A percentile compares a stretch with the other conserved stretches of the same genome.
phyloP scores from a whole-genome alignment of 2,888 invertebrate genomes.

The Brenthis ino region DNA sequence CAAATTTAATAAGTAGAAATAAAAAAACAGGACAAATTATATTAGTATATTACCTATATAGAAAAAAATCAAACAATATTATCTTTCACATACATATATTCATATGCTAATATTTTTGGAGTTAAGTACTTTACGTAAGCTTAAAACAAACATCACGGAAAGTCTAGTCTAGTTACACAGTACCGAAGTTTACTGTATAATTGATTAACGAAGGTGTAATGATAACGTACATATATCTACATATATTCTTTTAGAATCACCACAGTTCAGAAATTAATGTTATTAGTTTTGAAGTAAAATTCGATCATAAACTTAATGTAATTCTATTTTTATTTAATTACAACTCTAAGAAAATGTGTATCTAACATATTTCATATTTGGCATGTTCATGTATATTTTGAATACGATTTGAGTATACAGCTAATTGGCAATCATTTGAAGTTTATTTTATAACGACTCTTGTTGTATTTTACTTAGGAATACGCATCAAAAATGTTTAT shows the following conservation, averaged over 20 bases:
- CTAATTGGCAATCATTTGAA: slow-evolving; percentile 17
- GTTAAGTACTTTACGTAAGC: slow-evolving; percentile 15
- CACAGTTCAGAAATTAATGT: background rate
- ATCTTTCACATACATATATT: background rate
- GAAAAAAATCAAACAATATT: background rate
- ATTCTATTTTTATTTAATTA: background rate
- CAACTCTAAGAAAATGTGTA: background rate
- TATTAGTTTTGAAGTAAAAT: background rate
- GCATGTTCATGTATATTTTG: background rate
- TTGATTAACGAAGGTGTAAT: slow-evolving; percentile 17
- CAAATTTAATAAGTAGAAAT: too few species aligned
- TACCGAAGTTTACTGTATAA: slow-evolving; percentile 15
- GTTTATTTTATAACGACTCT: slow-evolving; percentile 9
- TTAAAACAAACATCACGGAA: slow-evolving; percentile 1
- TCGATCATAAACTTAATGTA: too few species aligned
- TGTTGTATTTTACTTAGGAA: background rate
- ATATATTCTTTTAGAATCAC: slow-evolving; percentile 1
- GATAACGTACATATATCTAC: slow-evolving; percentile 9
- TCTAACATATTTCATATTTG: background rate
- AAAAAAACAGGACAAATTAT: too few species aligned
- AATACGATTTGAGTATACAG: slow-evolving; percentile 13
- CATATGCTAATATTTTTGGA: slow-evolving; percentile 14
- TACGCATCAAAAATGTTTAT: too few species aligned
- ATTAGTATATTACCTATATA: background rate
- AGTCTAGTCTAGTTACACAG: background rate